Evolutionary conservation across 2,113 vertebrate genomes (phyloP).

Genomic region (Bambusicola thoracicus): DNA sequence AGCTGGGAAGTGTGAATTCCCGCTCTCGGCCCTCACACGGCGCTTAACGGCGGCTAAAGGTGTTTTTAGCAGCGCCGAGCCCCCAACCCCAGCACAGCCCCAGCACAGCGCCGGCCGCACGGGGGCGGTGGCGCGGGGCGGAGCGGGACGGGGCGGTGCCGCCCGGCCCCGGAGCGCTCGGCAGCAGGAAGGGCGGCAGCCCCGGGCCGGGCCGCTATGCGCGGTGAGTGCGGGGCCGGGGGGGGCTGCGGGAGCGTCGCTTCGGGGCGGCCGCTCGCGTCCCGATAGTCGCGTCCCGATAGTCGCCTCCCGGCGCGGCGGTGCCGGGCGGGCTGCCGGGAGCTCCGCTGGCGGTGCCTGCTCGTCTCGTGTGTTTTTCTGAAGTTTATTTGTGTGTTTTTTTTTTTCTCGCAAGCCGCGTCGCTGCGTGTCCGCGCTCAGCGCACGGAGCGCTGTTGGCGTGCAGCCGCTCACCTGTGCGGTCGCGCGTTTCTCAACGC

Average conservation of each 20-base stretch:
- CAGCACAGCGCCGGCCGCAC: neutral
- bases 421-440: neutral
- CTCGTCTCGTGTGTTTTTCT: neutral
- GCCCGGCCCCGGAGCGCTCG: neutral
- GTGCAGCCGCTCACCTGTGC: neutral
- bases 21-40: too few relatives aligned
- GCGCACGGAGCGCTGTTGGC: neutral
- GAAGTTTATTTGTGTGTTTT: neutral
- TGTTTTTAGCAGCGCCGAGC: too few relatives aligned
- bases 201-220: neutral
- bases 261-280: neutral
- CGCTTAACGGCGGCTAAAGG: too few relatives aligned
- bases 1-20: too few relatives aligned
- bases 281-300: too few relatives aligned
- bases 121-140: neutral
- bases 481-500: neutral
- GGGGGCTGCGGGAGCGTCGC: neutral
- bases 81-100: too few relatives aligned
- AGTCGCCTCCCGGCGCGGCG: too few relatives aligned
- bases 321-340: neutral
- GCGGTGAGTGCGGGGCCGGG: neutral
- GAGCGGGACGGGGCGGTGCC: neutral
- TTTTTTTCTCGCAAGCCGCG: neutral
- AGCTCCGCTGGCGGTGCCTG: neutral
- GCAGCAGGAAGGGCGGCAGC: neutral